Conservation (phyloP, 1,140 invertebrate genomes). For the Hypothenemus hampei region DNA sequence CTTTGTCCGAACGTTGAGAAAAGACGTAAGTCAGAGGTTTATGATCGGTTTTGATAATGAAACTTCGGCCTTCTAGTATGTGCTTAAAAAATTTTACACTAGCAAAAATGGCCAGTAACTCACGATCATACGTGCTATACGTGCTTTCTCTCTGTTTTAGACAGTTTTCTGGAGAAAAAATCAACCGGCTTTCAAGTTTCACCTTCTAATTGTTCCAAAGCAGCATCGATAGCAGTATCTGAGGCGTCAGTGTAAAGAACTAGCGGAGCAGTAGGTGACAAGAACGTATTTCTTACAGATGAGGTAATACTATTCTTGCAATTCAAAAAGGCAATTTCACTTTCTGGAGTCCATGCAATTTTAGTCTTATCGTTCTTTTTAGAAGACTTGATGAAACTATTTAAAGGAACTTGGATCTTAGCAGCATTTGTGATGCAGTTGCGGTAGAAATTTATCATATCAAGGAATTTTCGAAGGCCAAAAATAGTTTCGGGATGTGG, state of each 20-base stretch:
- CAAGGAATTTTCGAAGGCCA: neutral
- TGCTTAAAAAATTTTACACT: slow-evolving; percentile 2
- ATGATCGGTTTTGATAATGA: slow-evolving; percentile 4
- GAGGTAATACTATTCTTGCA: neutral
- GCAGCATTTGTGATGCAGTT: neutral
- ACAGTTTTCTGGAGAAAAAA: slow-evolving; percentile 3
- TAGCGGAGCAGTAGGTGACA: neutral
- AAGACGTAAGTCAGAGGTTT: slow-evolving; percentile 6
- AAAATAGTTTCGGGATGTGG: no score
- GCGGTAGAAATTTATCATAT: slow-evolving; percentile 1
- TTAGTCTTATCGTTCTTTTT: neutral
- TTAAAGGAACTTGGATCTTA: neutral
- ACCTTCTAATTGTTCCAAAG: neutral
- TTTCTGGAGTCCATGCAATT: neutral
- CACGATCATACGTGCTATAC: slow-evolving; percentile 8
- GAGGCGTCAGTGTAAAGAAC: neutral
- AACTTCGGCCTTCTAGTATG: neutral
- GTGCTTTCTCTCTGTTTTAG: neutral
- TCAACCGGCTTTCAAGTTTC: neutral
- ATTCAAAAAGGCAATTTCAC: neutral
- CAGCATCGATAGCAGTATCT: neutral
- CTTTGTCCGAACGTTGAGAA: neutral
- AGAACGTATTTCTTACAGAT: neutral
- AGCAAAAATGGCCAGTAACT: neutral
- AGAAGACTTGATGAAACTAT: neutral